Evolutionary conservation across 1,140 invertebrate species (phyloP), one percentile per base, ranked within the genome.

Genomic region (Diorhabda elongata): DNA sequence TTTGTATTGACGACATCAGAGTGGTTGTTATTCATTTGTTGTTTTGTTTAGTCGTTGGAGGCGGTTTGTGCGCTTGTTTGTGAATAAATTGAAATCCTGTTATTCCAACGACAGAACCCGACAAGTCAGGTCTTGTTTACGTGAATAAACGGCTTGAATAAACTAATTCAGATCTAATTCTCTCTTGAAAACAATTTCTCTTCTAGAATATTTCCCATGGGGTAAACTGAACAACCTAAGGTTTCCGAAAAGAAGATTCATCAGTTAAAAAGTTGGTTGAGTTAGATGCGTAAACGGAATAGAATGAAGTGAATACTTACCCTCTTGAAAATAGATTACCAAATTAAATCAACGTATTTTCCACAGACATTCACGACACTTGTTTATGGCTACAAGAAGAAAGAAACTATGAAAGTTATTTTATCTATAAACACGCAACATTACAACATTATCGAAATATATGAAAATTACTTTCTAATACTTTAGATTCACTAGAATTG

Each of bases 71-170:
- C 64, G 63, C 61, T 67, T 66, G 69, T 62, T 67, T 67, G 69
- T 43, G 61, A 61, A 70, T 70, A 70, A 70, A 70, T 70, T 66
- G 64, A 70, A 70, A 70, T 70, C 65, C 69, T 61, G 64, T 70
- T 70, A 70, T 70, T 70, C 67, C 64, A 63, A 62, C 69, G 59
- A 44, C 58, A 62, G 42, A 70, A 66, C 58, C 44, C 57, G 61
- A 66, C 59, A 70, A 58, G 44, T 65, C 64, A 58, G 57, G 60
- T 61, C 60, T 61, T 61, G 42, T 45, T 58, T 70, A 59, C 65
- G 63, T 62, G 67, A 70, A 70, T 70, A 70, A 70, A 70, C 64
- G 61, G 69, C 64, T 70, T 70, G 57, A 70, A 67, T 56, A 61
- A 70, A 52, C 69, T 66, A 70, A 70, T 70, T 70, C 64, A 11